phyloP scores from a whole-genome alignment of 2,113 vertebrate genomes.

The Spizaetus ornatus region DNA sequence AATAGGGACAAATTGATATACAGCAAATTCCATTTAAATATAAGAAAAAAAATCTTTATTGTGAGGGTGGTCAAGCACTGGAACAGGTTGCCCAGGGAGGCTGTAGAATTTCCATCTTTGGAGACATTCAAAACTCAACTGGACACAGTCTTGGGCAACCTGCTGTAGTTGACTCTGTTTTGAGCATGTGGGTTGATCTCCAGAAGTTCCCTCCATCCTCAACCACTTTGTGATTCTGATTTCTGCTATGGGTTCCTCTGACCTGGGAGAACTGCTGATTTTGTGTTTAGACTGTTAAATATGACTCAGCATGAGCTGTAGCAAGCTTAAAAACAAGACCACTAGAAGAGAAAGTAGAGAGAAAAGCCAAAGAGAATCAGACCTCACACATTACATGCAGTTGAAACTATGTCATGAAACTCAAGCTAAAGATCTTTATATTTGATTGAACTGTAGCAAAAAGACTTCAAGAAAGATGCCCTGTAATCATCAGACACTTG shows the following conservation, averaged over 20 bases:
- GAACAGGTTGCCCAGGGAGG: background rate
- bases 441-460: background rate
- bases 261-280: background rate
- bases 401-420: background rate
- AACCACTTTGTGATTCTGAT: background rate
- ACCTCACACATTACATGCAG: background rate
- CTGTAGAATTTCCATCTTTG: background rate
- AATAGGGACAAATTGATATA: background rate
- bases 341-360: background rate
- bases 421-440: background rate
- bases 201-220: background rate
- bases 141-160: background rate
- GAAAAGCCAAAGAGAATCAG: background rate
- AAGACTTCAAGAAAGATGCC: background rate
- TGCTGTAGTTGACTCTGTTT: background rate
- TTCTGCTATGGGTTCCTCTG: background rate
- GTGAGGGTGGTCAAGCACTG: background rate
- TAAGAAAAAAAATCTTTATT: background rate
- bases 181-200: background rate
- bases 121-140: background rate
- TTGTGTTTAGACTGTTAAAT: background rate
- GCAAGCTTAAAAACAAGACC: background rate
- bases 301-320: accelerated
- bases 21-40: background rate
- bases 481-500: background rate